Conservation (phyloP, 2,797 vertebrate genomes). For the Apodemus agrarius region DNA sequence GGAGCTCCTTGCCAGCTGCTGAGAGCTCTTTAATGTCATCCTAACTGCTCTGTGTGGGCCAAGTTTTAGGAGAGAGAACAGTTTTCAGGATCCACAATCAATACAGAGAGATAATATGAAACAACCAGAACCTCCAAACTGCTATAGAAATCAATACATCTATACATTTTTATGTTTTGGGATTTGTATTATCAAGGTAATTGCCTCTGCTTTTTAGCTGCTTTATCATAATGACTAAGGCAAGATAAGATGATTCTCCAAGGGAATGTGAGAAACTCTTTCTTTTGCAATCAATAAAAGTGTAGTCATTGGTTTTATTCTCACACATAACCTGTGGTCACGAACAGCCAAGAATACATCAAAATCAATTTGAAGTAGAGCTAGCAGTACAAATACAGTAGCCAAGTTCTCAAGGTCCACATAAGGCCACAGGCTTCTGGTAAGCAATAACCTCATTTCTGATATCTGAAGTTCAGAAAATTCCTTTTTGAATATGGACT, state of each 20-base stretch:
- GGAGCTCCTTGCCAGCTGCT: background rate
- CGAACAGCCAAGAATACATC: conserved; percentile 46
- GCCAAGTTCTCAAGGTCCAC: background rate
- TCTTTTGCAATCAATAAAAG: conserved; percentile 54
- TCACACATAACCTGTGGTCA: background rate
- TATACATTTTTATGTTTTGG: background rate
- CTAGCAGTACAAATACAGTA: background rate
- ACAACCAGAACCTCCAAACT: background rate
- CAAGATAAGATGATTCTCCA: background rate
- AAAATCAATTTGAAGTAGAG: conserved; percentile 34
- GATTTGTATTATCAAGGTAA: conserved; percentile 61
- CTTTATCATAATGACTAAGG: conserved; percentile 42
- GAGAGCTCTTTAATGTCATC: conserved; percentile 20
- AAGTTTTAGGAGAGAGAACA: conserved; percentile 34
- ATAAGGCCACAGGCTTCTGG: background rate
- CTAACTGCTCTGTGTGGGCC: background rate
- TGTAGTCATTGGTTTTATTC: conserved; percentile 57
- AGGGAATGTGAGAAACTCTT: conserved; percentile 26
- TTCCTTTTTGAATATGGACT: conserved; percentile 38
- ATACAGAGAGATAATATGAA: conserved; percentile 38
- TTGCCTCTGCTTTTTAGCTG: conserved; percentile 45
- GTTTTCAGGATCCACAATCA: conserved; percentile 29
- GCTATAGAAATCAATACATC: conserved; percentile 45
- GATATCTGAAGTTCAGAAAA: conserved; percentile 24
- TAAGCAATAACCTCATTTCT: background rate